Percentiles rank a stretch among this genome's conserved stretches.
Evolutionary conservation across 2,888 invertebrate species (phyloP).

Genomic region (Acleris literana): DNA sequence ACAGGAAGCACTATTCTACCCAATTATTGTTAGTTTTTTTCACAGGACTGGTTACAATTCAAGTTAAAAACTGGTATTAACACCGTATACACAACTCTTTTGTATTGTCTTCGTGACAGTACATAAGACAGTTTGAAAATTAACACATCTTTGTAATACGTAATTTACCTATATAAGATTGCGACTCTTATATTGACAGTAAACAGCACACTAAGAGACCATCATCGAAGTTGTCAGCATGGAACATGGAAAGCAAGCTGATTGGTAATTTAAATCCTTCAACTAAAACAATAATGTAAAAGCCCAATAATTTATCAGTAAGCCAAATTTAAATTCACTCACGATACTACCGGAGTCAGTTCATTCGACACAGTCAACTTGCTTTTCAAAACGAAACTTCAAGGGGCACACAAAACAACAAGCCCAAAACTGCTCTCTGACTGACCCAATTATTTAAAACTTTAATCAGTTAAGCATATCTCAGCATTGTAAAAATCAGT

Average conservation of each 20-base stretch:
- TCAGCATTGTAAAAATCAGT: no score
- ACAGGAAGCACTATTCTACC: conserved; percentile 54
- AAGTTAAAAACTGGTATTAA: conserved; percentile 22
- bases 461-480: no score
- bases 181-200: neutral
- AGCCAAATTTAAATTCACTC: no score
- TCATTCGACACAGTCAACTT: no score
- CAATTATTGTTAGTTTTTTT: conserved; percentile 54
- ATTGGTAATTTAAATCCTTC: neutral
- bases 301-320: no score
- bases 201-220: neutral
- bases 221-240: neutral
- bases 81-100: conserved; percentile 7
- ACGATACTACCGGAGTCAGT: no score
- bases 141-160: neutral
- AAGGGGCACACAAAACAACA: no score
- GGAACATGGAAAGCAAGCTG: neutral
- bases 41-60: conserved; percentile 27
- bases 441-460: no score
- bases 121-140: neutral
- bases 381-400: no score
- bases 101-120: neutral
- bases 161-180: neutral
- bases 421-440: no score
- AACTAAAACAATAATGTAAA: neutral